Evolutionary conservation across 64 coral and sea anemone genomes (phyloP).

Genomic region (Hydrozoanthus tunicans): DNA sequence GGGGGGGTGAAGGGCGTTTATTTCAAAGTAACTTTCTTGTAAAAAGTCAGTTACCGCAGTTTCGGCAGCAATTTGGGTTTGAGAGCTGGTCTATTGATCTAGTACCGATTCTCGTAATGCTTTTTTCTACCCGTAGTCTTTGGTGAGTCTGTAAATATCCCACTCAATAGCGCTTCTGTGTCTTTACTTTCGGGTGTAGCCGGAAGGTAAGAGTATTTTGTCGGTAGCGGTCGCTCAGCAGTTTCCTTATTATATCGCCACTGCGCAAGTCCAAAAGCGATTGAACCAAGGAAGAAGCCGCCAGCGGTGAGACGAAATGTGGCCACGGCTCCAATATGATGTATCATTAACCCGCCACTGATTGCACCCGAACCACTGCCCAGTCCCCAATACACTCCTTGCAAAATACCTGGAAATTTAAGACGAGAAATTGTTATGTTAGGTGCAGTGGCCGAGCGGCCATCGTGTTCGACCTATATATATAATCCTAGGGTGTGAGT

Average conservation of each 20-base stretch:
- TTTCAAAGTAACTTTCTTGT: too few species aligned
- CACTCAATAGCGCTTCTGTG: slow-evolving; percentile 74
- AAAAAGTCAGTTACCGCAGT: too few species aligned
- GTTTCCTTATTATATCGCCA: slow-evolving; percentile 64
- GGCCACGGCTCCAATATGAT: slow-evolving; percentile 79
- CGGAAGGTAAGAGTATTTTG: slow-evolving; percentile 82
- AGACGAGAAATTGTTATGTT: neutral
- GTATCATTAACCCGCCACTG: slow-evolving; percentile 82
- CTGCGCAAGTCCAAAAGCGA: slow-evolving; percentile 76
- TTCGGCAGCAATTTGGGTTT: too few species aligned
- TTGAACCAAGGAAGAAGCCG: slow-evolving; percentile 61
- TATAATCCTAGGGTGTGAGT: too few species aligned
- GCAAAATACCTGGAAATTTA: slow-evolving; percentile 68
- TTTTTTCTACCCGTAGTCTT: neutral
- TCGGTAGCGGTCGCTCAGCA: slow-evolving; percentile 41
- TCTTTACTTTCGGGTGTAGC: slow-evolving; percentile 78
- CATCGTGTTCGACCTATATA: too few species aligned
- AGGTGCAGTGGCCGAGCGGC: too few species aligned
- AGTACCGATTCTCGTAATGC: slow-evolving; percentile 5
- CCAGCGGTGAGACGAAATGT: slow-evolving; percentile 83
- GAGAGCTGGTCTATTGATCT: neutral
- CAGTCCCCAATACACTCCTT: slow-evolving; percentile 92
- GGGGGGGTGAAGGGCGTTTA: too few species aligned
- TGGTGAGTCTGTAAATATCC: slow-evolving; percentile 31
- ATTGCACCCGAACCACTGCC: slow-evolving; percentile 87